These are phyloP conservation scores for Moxostoma hubbsi DNA, from an alignment of 2,797 vertebrate species.

Conservation along the genomic window DNA sequence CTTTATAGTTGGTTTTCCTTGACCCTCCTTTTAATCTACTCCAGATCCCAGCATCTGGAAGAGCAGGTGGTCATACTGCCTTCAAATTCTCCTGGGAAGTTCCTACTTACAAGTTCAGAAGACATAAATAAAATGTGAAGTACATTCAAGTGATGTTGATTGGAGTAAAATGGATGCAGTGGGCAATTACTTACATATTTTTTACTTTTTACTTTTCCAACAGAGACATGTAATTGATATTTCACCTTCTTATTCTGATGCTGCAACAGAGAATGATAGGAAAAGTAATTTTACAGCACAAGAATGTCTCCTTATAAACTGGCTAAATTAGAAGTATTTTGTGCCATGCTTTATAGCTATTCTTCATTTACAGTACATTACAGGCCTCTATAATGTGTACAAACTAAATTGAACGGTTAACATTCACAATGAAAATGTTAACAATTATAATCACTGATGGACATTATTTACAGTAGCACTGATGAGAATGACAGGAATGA, in stretches of 20 bases:
- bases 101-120: conserved; percentile 24
- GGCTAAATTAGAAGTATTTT: too few species aligned
- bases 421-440: too few species aligned
- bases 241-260: neutral
- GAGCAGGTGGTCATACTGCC: conserved; percentile 34
- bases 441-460: too few species aligned
- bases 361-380: too few species aligned
- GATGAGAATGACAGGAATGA: too few species aligned
- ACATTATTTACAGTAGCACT: too few species aligned
- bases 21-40: conserved; percentile 31
- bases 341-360: too few species aligned
- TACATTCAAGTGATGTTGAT: neutral
- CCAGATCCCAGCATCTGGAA: conserved; percentile 49
- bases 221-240: neutral
- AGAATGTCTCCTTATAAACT: too few species aligned
- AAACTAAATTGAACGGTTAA: too few species aligned
- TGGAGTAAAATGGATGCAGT: neutral
- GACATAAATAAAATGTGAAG: neutral
- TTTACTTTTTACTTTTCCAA: neutral
- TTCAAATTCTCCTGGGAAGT: conserved; percentile 21
- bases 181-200: neutral
- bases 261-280: neutral
- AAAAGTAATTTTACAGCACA: neutral
- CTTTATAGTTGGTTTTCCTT: conserved; percentile 26
- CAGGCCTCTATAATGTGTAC: too few species aligned